Percentiles rank a stretch among this genome's conserved stretches.
phyloP scores from a whole-genome alignment of 2,113 vertebrate genomes.

The Eublepharis macularius region DNA sequence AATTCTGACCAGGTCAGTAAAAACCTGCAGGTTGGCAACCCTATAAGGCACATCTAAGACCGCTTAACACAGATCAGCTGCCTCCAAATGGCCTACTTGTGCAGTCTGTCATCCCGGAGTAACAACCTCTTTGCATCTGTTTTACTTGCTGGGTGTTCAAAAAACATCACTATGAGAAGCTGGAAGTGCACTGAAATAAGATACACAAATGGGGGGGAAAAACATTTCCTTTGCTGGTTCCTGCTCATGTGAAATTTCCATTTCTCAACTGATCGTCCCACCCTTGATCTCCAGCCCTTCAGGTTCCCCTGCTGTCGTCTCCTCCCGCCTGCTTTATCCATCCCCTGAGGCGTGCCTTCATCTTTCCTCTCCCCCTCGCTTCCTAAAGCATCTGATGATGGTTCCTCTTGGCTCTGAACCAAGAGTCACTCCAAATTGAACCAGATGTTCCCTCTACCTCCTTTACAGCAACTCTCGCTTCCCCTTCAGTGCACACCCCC shows the following conservation, averaged over 20 bases:
- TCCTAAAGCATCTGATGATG: constrained; percentile 9
- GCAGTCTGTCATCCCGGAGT: background rate
- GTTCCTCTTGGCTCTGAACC: constrained; percentile 24
- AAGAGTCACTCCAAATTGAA: constrained; percentile 28
- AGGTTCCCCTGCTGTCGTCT: background rate
- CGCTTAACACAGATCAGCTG: background rate
- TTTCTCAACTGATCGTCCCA: background rate
- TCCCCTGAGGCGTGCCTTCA: constrained; percentile 16
- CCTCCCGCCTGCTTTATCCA: constrained; percentile 6
- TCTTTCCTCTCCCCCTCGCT: constrained; percentile 2
- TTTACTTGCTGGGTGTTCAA: background rate
- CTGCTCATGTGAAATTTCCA: background rate
- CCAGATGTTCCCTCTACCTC: constrained; percentile 25
- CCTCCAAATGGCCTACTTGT: background rate
- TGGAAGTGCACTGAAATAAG: background rate
- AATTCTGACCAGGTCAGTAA: background rate
- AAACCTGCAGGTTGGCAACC: background rate
- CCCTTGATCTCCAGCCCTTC: constrained; percentile 11
- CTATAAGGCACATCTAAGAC: background rate
- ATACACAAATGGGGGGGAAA: background rate
- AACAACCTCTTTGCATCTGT: background rate
- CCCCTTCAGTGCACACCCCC: background rate
- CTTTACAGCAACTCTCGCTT: background rate
- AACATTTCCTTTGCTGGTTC: background rate
- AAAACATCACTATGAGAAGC: background rate